These are phyloP conservation scores for Laticauda laticaudata DNA, from an alignment of 2,113 vertebrate species.

Conservation along the genomic window DNA sequence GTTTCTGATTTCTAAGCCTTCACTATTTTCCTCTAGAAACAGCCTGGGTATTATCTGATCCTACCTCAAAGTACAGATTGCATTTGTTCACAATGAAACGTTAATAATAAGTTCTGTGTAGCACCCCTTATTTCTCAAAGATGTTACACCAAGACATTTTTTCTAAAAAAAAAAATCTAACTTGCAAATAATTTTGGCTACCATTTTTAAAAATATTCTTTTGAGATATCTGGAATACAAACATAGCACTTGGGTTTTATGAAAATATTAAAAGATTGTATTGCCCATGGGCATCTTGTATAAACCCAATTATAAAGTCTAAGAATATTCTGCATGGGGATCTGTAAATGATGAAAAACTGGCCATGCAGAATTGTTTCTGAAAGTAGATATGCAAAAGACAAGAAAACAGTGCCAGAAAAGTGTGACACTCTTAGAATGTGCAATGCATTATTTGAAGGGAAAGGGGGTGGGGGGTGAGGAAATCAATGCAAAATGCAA, in stretches of 20 bases:
- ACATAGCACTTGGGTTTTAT: background rate
- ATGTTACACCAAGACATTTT: background rate
- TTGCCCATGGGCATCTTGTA: background rate
- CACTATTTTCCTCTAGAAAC: background rate
- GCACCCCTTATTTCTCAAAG: background rate
- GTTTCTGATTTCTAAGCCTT: background rate
- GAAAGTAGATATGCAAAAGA: conserved; percentile 1
- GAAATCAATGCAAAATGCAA: background rate
- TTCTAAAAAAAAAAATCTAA: background rate
- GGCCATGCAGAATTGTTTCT: background rate
- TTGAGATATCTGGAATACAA: background rate
- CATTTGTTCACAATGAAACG: background rate
- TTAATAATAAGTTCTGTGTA: background rate
- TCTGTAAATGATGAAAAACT: conserved; percentile 13
- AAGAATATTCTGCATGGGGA: background rate
- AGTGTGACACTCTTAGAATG: conserved; percentile 2
- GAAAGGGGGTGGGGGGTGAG: background rate
- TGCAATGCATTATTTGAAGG: background rate
- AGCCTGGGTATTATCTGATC: background rate
- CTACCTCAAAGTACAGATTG: background rate
- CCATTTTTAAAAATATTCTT: background rate
- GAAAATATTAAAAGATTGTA: background rate
- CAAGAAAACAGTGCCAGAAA: background rate
- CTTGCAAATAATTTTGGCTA: conserved; percentile 2
- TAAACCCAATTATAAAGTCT: background rate